These are phyloP conservation scores for Osmerus mordax DNA, from an alignment of 2,113 vertebrate species.

Conservation along the genomic window DNA sequence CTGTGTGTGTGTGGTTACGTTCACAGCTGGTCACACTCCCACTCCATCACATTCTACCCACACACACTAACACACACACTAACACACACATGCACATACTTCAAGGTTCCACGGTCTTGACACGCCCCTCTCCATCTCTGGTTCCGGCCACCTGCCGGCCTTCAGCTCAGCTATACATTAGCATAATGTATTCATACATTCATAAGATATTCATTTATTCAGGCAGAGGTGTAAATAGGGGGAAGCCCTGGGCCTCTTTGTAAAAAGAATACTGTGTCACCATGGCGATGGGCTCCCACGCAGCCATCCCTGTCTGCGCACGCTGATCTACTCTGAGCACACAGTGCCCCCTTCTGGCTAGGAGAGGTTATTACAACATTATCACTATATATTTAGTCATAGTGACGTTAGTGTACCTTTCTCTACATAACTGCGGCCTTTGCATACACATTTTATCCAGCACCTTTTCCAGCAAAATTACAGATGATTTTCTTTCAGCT, in stretches of 20 bases:
- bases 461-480: too few relatives aligned
- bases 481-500: neutral
- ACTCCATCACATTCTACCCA: neutral
- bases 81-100: conserved; percentile 8
- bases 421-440: too few relatives aligned
- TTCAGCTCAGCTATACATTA: neutral
- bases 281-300: conserved; percentile 40
- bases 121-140: conserved; percentile 59
- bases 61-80: conserved; percentile 8
- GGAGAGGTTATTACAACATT: too few relatives aligned
- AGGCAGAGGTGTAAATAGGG: conserved; percentile 46
- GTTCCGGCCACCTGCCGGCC: conserved; percentile 36
- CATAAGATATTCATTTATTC: conserved; percentile 69
- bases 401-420: too few relatives aligned
- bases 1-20: neutral
- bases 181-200: conserved; percentile 40
- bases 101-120: neutral
- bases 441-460: too few relatives aligned
- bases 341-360: conserved; percentile 58
- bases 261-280: conserved; percentile 50
- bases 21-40: neutral
- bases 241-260: conserved; percentile 54
- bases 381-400: too few relatives aligned
- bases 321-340: neutral
- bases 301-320: neutral